These are phyloP conservation scores for Augochlorella aurata DNA, from an alignment of 2,888 invertebrate species.

Conservation along the genomic window DNA sequence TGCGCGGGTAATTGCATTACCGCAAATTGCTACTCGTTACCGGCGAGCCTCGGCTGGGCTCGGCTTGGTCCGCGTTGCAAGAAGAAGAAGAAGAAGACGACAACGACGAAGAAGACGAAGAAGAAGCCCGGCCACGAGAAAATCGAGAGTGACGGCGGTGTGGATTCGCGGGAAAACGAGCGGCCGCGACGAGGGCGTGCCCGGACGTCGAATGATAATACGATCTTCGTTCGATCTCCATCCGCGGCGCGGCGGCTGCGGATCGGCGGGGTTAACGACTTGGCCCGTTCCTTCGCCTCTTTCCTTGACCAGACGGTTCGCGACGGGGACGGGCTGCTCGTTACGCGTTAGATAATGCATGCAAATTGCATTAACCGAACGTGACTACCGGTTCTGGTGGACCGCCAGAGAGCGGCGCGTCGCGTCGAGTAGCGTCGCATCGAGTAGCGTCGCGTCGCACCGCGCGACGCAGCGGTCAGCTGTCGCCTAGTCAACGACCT, in stretches of 20 bases:
- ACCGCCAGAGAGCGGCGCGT: conserved; percentile 20
- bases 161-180: conserved; percentile 20
- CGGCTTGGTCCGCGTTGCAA: too few species aligned
- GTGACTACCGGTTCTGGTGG: conserved; percentile 67
- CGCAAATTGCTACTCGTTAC: conserved; percentile 15
- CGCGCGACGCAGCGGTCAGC: conserved; percentile 25
- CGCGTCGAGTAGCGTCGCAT: neutral
- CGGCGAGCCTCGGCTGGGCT: neutral
- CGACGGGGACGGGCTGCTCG: conserved; percentile 45
- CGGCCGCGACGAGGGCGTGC: conserved; percentile 31
- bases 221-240: conserved; percentile 9
- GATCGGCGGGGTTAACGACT: conserved; percentile 57
- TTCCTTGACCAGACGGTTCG: conserved; percentile 18
- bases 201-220: conserved; percentile 38
- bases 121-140: neutral
- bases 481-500: conserved; percentile 65
- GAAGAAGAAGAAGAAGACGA: too few species aligned
- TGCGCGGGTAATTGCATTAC: conserved; percentile 21
- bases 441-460: too few species aligned
- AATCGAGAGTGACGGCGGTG: conserved; percentile 22
- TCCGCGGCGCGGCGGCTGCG: conserved; percentile 4
- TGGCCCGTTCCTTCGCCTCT: conserved; percentile 40
- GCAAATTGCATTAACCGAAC: conserved; percentile 74
- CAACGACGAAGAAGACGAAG: too few species aligned
- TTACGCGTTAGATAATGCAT: conserved; percentile 74